phyloP scores from a whole-genome alignment of 1,140 invertebrate genomes.

The Muscidifurax raptorellus region DNA sequence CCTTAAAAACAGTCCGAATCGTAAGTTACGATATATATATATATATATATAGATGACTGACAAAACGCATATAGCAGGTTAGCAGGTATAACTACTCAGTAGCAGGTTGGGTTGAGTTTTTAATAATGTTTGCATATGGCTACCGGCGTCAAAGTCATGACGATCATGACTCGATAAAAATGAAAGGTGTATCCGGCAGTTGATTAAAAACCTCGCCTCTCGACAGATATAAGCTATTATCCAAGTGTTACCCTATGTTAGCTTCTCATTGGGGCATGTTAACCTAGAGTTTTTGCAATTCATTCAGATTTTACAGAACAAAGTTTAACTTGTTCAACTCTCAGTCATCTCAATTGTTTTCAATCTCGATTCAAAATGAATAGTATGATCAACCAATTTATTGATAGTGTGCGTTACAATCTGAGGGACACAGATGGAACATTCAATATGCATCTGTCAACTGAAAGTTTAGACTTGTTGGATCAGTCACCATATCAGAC shows the following conservation, averaged over 20 bases:
- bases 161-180: constrained; percentile 27
- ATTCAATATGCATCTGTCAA: constrained; percentile 15
- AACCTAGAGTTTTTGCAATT: neutral
- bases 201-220: neutral
- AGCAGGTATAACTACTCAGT: no score
- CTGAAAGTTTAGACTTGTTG: constrained; percentile 23
- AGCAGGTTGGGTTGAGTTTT: neutral
- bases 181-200: neutral
- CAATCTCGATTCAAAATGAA: neutral
- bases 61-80: no score
- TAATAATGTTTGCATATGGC: constrained; percentile 21
- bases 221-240: neutral
- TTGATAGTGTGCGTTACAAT: neutral
- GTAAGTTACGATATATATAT: no score
- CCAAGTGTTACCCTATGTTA: neutral
- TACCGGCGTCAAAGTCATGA: constrained; percentile 13
- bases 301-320: neutral
- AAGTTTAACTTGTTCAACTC: neutral
- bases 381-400: neutral
- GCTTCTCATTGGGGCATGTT: neutral
- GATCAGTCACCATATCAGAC: constrained; percentile 72
- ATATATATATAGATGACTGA: neutral
- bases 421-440: neutral
- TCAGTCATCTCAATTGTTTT: neutral
- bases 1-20: no score